Conservation (phyloP, 2,797 vertebrate genomes). For the Gymnoscopelus braueri region DNA sequence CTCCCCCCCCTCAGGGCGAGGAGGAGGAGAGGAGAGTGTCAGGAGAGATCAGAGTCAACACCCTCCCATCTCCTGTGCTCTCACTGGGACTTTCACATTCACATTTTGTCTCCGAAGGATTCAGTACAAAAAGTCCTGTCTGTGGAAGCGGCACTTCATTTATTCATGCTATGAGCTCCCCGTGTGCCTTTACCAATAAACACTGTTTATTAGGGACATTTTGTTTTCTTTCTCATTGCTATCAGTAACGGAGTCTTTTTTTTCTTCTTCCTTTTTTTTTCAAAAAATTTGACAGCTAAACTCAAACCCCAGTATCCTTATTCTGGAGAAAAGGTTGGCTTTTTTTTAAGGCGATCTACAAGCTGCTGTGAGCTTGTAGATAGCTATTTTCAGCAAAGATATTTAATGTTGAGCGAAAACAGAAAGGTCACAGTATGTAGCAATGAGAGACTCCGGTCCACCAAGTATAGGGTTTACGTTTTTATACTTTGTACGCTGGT, state of each 20-base stretch:
- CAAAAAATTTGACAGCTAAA: constrained; percentile 21
- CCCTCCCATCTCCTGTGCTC: constrained; percentile 25
- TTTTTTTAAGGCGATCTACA: too few relatives aligned
- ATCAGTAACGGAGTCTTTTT: constrained; percentile 55
- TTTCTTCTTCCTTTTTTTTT: constrained; percentile 33
- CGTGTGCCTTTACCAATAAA: constrained; percentile 48
- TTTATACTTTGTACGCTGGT: too few relatives aligned
- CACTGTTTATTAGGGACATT: constrained; percentile 54
- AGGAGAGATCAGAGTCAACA: constrained; percentile 70
- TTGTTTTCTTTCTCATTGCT: constrained; percentile 50
- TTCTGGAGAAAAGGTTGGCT: too few relatives aligned
- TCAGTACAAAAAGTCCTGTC: constrained; percentile 33
- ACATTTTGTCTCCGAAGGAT: constrained; percentile 51
- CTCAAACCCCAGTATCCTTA: too few relatives aligned
- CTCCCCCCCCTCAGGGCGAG: constrained; percentile 34
- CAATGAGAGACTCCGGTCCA: too few relatives aligned
- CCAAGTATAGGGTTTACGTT: too few relatives aligned
- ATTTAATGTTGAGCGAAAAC: neutral
- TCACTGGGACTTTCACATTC: constrained; percentile 48
- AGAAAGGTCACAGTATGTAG: neutral
- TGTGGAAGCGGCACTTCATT: constrained; percentile 36
- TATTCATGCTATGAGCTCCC: constrained; percentile 51
- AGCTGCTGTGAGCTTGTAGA: too few relatives aligned
- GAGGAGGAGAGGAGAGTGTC: constrained; percentile 67
- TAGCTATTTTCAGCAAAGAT: too few relatives aligned